A percentile compares a stretch with the other conserved stretches of the same genome.
These are phyloP conservation scores for Coregonus suidteri DNA, from an alignment of 2,797 vertebrate genomes.

Conservation along the genomic window DNA sequence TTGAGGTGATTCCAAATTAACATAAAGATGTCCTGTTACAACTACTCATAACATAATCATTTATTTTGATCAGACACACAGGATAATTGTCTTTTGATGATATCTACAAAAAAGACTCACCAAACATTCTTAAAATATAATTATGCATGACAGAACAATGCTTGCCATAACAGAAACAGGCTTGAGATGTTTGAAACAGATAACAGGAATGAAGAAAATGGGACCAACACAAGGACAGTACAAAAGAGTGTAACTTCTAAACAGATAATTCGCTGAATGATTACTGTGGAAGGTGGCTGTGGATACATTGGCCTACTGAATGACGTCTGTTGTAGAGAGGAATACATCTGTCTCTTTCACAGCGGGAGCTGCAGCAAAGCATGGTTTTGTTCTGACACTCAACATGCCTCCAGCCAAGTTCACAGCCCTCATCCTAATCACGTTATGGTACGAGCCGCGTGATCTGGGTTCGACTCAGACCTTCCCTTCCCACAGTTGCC, in stretches of 20 bases:
- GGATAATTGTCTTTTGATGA: not conserved
- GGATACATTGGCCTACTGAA: not conserved
- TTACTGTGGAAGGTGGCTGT: not conserved
- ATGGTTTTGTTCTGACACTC: constrained; percentile 15
- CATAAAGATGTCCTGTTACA: not conserved
- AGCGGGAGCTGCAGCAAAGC: constrained; percentile 3
- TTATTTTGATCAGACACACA: not conserved
- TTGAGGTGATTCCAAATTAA: not conserved
- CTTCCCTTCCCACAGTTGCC: constrained; percentile 24
- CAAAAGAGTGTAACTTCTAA: not conserved
- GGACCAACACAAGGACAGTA: not conserved
- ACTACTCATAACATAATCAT: not conserved
- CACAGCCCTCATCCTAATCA: not conserved
- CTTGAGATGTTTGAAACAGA: not conserved
- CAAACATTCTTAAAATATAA: too few relatives aligned
- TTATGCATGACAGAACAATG: not conserved
- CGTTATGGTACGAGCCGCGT: not conserved
- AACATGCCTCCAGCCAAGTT: constrained; percentile 4
- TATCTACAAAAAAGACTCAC: too few relatives aligned
- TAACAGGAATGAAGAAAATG: not conserved
- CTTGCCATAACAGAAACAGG: not conserved
- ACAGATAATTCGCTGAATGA: not conserved
- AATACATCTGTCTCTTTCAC: not conserved
- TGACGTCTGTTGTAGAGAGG: not conserved
- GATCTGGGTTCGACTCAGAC: constrained; percentile 3